Conservation (phyloP, 1,140 invertebrate genomes). For the Melipona quadrifasciata region DNA sequence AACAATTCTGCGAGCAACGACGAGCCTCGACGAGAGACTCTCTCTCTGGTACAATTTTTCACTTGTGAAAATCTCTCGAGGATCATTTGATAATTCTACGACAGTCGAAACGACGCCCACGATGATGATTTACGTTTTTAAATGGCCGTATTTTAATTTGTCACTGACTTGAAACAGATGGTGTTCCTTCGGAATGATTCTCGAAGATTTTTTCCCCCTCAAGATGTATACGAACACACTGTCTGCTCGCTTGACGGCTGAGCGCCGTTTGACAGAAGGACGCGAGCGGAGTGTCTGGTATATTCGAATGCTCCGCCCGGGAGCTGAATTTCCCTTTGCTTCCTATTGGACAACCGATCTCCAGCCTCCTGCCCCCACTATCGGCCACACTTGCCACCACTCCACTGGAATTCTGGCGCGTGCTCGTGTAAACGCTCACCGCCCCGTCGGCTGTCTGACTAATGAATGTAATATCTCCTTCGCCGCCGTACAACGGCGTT, state of each 20-base stretch:
- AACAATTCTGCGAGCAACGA: background rate
- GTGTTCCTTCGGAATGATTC: background rate
- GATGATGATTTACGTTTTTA: background rate
- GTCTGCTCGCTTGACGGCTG: conserved; percentile 70
- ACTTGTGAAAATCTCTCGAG: background rate
- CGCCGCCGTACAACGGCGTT: conserved; percentile 44
- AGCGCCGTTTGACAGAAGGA: conserved; percentile 75
- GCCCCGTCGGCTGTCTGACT: conserved; percentile 43
- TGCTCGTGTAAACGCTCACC: conserved; percentile 44
- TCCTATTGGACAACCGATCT: conserved; percentile 53
- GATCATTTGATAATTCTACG: background rate
- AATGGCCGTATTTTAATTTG: background rate
- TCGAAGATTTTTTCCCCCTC: background rate
- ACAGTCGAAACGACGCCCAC: background rate
- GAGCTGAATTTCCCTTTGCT: background rate
- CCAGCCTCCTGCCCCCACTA: conserved; percentile 47
- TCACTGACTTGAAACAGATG: background rate
- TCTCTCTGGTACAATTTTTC: background rate
- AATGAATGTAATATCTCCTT: conserved; percentile 12
- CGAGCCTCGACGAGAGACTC: too few relatives aligned
- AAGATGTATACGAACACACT: background rate
- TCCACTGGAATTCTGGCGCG: conserved; percentile 53
- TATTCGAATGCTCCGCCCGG: conserved; percentile 73
- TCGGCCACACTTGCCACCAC: background rate
- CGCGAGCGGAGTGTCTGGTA: conserved; percentile 63